A percentile compares a stretch with the other conserved stretches of the same genome.
Evolutionary conservation across 2,797 vertebrate species (phyloP).

Genomic region (Ceryle rudis): DNA sequence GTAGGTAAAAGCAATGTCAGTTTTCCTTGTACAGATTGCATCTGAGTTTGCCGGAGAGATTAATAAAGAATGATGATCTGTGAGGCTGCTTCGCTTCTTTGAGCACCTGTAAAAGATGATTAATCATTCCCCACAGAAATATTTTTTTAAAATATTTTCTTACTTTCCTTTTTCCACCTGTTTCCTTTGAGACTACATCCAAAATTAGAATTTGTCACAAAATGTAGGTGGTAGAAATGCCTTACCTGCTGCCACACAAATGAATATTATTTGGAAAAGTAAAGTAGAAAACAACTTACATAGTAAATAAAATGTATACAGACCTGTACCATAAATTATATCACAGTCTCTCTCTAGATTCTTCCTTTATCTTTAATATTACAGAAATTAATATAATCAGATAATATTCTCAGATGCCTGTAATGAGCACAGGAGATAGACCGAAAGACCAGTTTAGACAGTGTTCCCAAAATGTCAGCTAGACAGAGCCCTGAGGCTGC

Average conservation of each 20-base stretch:
- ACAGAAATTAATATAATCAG: background rate
- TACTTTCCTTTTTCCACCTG: background rate
- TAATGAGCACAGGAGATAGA: background rate
- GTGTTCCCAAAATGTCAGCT: background rate
- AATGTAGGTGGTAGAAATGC: background rate
- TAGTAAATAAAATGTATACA: background rate
- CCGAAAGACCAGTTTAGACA: background rate
- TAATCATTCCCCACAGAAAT: background rate
- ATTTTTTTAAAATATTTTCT: background rate
- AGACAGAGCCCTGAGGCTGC: background rate
- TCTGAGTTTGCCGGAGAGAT: background rate
- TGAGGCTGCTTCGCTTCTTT: background rate
- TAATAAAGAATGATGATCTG: constrained; percentile 22
- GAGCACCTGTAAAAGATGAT: constrained; percentile 3
- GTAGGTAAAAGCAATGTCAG: background rate
- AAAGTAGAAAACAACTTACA: background rate
- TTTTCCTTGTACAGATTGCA: background rate
- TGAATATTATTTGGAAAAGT: background rate
- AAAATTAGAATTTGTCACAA: constrained; percentile 1
- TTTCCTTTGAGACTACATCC: background rate
- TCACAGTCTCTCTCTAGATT: background rate
- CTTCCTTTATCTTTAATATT: background rate
- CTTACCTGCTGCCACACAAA: background rate
- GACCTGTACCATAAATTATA: background rate
- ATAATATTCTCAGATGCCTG: background rate